A percentile compares a stretch with the other conserved stretches of the same genome.
phyloP scores from a whole-genome alignment of 37 sponge, comb jelly and placozoan species.

The Agelas oroides region DNA sequence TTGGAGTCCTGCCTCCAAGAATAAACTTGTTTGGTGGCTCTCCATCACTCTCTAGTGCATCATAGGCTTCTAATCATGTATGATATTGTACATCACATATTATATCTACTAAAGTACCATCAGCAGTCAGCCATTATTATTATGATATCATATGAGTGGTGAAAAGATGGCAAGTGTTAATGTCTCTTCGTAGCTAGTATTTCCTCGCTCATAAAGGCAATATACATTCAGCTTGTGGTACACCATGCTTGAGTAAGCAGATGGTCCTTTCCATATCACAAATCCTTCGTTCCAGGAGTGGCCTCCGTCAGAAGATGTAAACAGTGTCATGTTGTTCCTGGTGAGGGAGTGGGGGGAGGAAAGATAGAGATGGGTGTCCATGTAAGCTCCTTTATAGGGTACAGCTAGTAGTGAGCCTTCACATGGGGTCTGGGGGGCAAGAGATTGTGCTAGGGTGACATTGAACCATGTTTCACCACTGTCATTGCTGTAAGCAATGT shows the following conservation, averaged over 20 bases:
- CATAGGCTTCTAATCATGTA: too few relatives aligned
- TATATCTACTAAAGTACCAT: too few relatives aligned
- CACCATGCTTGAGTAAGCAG: slow-evolving; percentile 33
- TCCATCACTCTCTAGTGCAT: too few relatives aligned
- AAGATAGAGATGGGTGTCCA: slow-evolving; percentile 30
- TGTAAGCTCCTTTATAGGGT: neutral
- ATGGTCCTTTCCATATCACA: slow-evolving; percentile 9
- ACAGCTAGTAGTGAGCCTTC: slow-evolving; percentile 12
- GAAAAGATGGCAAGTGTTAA: slow-evolving; percentile 23
- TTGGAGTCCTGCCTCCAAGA: slow-evolving; percentile 55
- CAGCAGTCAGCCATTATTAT: too few relatives aligned
- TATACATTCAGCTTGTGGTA: neutral
- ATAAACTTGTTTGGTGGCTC: neutral
- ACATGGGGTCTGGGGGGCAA: slow-evolving; percentile 12
- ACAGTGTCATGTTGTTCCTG: slow-evolving; percentile 29
- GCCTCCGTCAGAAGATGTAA: slow-evolving; percentile 10
- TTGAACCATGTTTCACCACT: slow-evolving; percentile 27
- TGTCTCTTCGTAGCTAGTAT: neutral
- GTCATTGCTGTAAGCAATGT: slow-evolving; percentile 20
- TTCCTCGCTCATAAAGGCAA: slow-evolving; percentile 39
- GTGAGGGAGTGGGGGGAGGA: slow-evolving; percentile 1
- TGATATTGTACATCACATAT: too few relatives aligned
- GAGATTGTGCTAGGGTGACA: neutral
- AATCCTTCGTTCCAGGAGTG: neutral
- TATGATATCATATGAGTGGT: slow-evolving; percentile 9